Base-by-base conservation (phyloP, 2,113 vertebrate species). In the Alectura lathami region DNA sequence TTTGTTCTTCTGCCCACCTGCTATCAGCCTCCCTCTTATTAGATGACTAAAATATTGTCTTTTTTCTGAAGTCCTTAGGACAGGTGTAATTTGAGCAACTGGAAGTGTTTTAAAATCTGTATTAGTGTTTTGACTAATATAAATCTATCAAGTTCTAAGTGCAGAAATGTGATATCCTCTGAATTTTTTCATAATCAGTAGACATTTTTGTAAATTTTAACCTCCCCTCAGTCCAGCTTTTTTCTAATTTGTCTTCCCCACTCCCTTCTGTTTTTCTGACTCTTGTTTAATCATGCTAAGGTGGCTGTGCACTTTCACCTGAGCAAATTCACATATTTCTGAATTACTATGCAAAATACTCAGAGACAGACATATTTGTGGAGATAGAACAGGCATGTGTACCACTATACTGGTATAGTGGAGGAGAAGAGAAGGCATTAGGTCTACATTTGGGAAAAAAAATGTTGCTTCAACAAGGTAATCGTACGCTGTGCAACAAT, bases 1-100 rank as follows among this genome's bases (percentile, higher is more conserved):
- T 60, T 9, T 60, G 15, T 29, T 83, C 0, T 56, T 84, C 51
- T 67, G 24, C 34, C 14, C 32, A 54, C 43, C 32, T 0, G 0
- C 68, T 43, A 27, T 36, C 50, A 50, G 1, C 14, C 48, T 53
- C 32, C 38, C 9, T n/a, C 12, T 16, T 64, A n/a, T 18, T 32
- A 47, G 17, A 42, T 21, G 17, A 9, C 14, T 40, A 15, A 6
- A 21, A 18, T 27, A 15, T 14, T 16, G 40, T 27, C 8, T 8
- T 40, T 11, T 74, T 77, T 47, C 22, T 5, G 1, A 69, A 21
- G 21, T 43, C 38, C 27, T 43, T 40, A 43, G 17, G 27, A 27
- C 3, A 43, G 21, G 4, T 50, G 11, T 79, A 32, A 12, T 54
- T 63, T 17, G 29, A 73, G 32, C 77, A 74, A 43, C 7, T 42